Percentiles rank a stretch among this genome's conserved stretches.
Conservation (phyloP, 2,797 vertebrate genomes). For the Chloroceryle inda region DNA sequence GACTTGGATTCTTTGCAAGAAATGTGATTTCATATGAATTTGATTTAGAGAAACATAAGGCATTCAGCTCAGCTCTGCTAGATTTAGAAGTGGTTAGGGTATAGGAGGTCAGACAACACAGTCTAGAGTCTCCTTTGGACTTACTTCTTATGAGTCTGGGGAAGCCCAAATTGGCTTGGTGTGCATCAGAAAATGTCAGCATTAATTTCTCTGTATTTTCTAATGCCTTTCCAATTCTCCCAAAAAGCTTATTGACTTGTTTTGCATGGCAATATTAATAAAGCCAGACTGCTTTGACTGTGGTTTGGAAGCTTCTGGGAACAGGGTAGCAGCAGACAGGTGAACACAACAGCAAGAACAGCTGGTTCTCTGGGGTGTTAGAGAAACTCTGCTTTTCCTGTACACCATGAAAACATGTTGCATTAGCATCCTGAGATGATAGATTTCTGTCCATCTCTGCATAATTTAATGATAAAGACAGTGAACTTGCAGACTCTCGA, state of each 20-base stretch:
- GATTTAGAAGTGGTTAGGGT: background rate
- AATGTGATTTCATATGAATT: background rate
- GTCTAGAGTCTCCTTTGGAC: background rate
- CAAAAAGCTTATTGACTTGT: background rate
- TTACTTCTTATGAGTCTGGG: background rate
- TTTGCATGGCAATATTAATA: background rate
- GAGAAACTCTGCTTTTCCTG: background rate
- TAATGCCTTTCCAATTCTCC: background rate
- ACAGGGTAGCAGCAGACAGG: rapidly evolving
- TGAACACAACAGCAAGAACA: background rate
- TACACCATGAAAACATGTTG: rapidly evolving
- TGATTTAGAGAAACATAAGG: background rate
- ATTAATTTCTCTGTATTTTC: background rate
- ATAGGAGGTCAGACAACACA: background rate
- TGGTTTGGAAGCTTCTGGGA: background rate
- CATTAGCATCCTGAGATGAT: background rate
- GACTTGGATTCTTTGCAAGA: background rate
- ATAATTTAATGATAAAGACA: background rate
- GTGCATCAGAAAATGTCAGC: background rate
- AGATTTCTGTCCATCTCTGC: background rate
- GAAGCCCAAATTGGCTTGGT: background rate
- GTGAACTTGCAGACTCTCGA: background rate
- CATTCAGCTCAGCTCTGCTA: background rate
- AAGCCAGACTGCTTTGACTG: background rate
- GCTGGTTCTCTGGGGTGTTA: background rate